phyloP scores from a whole-genome alignment of 2,888 invertebrate genomes.

The Agrenia bidenticulata region DNA sequence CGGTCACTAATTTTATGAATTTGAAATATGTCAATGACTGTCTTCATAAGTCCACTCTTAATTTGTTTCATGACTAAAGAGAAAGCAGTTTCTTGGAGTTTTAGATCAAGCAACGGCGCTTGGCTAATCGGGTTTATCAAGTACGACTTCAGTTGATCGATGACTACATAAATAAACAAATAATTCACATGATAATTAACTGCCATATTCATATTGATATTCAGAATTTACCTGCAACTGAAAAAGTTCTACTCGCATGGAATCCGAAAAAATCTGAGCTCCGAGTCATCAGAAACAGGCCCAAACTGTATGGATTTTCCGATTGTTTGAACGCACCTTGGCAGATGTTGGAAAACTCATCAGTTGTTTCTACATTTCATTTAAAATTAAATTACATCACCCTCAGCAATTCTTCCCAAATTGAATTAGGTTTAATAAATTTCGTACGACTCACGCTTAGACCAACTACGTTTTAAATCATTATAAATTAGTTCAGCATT shows the following conservation, averaged over 20 bases:
- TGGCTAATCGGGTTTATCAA: background rate
- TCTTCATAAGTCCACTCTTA: constrained; percentile 63
- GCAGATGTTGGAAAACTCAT: no score
- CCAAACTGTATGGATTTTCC: background rate
- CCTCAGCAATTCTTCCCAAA: no score
- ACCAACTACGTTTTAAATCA: no score
- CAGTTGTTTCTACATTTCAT: no score
- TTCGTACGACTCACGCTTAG: no score
- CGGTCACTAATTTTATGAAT: constrained; percentile 64
- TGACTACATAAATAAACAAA: no score
- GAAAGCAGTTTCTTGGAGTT: constrained; percentile 68
- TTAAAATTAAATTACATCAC: no score
- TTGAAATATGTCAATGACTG: constrained; percentile 67
- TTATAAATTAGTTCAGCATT: no score
- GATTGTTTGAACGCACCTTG: background rate
- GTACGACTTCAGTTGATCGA: no score
- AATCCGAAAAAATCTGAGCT: background rate
- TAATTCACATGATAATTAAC: no score
- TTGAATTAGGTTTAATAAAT: no score
- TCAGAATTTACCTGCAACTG: background rate
- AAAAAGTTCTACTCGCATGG: background rate
- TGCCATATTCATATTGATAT: no score
- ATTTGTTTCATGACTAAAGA: constrained; percentile 70
- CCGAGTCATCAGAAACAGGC: constrained; percentile 2
- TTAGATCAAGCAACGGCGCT: background rate